Evolutionary conservation across 2,113 vertebrate genomes (phyloP), one percentile per base, ranked within the genome.

Genomic region (Dipodomys stephensi): DNA sequence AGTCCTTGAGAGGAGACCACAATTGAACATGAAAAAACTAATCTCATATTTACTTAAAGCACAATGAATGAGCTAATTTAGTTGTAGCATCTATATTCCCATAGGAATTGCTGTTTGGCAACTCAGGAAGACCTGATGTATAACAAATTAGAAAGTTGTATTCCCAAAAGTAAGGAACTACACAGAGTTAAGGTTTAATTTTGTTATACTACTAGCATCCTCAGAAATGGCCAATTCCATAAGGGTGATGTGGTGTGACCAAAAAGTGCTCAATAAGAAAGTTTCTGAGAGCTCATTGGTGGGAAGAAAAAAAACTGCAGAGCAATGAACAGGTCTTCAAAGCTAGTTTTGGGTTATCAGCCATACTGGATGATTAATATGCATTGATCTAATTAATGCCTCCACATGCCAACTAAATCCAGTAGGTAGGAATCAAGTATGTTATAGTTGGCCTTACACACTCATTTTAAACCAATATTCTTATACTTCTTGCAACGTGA

Each of bases 81-180:
- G 57, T 94, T 89, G 80, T 22, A 88, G 39, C 28, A 76, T 86
- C 53, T 83, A 68, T 49, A 35, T 65, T 93, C 62, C 49, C 72
- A 87, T 9, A 87, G 57, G 46, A 95, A 77, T 96, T 92, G 44
- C n/a, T 80, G 6, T 83, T 83, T 72, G 72, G 49, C 91, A 67
- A 86, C 72, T 91, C 76, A 84, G 60, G 39, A 89, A 84, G 76
- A 96, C 92, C 72, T 80, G 2, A 49, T 49, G 35, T 35, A 67
- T 74, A 32, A 92, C 64, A 7, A 78, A 93, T 82, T 94, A 89
- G 46, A 80, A 95, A 84, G 69, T 1, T 64, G 11, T 18, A 53
- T 82, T 79, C 23, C 84, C 44, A 27, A 25, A 94, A 95, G 16
- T 82, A 57, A 89, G 28, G 25, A 19, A n/a, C 9, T 74, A 91